phyloP scores from a whole-genome alignment of 2,113 vertebrate species.

The Loxodonta africana region DNA sequence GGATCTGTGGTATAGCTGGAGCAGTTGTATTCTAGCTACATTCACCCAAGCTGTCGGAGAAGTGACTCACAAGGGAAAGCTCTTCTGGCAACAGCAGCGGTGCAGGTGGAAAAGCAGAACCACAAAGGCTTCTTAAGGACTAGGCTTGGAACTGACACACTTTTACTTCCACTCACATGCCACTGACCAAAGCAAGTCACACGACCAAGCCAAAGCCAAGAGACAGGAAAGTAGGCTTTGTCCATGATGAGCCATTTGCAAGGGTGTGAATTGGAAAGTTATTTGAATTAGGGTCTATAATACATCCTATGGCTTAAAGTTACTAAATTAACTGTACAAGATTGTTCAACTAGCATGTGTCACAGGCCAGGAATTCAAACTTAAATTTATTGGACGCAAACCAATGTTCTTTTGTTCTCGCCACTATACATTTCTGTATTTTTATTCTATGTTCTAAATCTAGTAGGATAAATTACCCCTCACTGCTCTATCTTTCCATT shows the following conservation, averaged over 20 bases:
- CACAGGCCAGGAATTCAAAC: conserved; percentile 28
- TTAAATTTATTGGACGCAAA: neutral
- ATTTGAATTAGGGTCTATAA: neutral
- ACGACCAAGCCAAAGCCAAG: neutral
- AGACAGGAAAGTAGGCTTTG: neutral
- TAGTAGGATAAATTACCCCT: conserved; percentile 4
- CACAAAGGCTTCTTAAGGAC: neutral
- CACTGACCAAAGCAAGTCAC: neutral
- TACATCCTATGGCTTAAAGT: neutral
- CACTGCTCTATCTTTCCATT: neutral
- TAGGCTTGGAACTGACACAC: neutral
- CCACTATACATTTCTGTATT: neutral
- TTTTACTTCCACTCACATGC: neutral
- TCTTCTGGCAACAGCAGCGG: neutral
- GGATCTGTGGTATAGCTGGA: neutral
- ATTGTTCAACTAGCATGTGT: neutral
- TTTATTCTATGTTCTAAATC: conserved; percentile 24
- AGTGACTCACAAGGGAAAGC: neutral
- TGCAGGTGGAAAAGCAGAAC: neutral
- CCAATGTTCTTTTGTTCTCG: neutral
- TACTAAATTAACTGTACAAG: neutral
- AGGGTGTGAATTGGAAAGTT: neutral
- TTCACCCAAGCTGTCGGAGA: neutral
- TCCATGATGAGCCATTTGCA: neutral
- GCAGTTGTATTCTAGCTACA: neutral